phyloP scores from a whole-genome alignment of 2,113 vertebrate species.

The Australoheros scitulus region DNA sequence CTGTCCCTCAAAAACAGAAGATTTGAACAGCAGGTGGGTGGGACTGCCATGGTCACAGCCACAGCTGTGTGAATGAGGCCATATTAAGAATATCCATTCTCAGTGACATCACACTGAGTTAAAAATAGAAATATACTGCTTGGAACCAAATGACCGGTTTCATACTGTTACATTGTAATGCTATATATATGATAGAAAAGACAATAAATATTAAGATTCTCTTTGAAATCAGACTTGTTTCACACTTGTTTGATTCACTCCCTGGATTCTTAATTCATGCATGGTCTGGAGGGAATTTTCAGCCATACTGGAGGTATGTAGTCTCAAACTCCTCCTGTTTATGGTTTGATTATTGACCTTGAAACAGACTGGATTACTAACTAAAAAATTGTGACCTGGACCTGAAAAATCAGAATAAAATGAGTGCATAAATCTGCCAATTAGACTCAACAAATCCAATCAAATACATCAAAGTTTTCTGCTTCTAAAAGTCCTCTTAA shows the following conservation, averaged over 20 bases:
- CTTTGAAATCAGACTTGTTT: not conserved
- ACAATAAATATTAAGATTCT: not conserved
- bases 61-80: not conserved
- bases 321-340: not conserved
- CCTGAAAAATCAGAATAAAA: not conserved
- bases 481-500: not conserved
- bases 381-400: not conserved
- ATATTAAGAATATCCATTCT: not conserved
- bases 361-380: not conserved
- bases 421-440: not conserved
- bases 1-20: not conserved
- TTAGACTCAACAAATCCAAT: not conserved
- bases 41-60: not conserved
- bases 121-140: not conserved
- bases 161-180: not conserved
- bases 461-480: not conserved
- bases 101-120: not conserved
- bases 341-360: not conserved
- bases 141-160: not conserved
- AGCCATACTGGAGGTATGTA: not conserved
- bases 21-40: not conserved
- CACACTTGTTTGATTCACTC: not conserved
- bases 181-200: not conserved
- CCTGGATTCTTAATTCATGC: not conserved
- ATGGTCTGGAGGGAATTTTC: not conserved